A percentile compares a stretch with the other conserved stretches of the same genome.
Conservation (phyloP, 30 jellyfish, hydroid and myxozoan genomes). For the Sanderia malayensis region DNA sequence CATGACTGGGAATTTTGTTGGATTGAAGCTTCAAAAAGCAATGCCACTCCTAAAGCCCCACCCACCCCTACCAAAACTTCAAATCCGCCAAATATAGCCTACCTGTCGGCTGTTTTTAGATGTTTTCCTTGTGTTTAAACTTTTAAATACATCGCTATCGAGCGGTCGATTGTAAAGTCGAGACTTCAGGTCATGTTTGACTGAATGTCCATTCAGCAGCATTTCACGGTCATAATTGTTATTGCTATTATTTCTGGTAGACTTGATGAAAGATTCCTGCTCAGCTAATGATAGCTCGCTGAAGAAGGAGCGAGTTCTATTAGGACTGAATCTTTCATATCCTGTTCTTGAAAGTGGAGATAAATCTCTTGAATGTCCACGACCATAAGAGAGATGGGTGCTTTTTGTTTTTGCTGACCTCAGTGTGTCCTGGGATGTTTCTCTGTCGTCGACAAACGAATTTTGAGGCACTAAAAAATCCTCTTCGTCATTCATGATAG, state of each 20-base stretch:
- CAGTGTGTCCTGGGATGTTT: slow-evolving; percentile 7
- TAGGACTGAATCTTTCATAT: background rate
- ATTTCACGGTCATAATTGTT: slow-evolving; percentile 12
- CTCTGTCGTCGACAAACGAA: slow-evolving; percentile 53
- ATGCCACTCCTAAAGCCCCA: background rate
- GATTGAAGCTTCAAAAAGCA: background rate
- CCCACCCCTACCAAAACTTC: background rate
- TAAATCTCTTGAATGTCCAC: background rate
- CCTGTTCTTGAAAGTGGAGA: background rate
- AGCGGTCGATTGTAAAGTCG: slow-evolving; percentile 46
- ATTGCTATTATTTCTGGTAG: background rate
- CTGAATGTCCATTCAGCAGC: slow-evolving; percentile 32
- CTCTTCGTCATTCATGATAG: slow-evolving; percentile 33
- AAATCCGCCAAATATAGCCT: background rate
- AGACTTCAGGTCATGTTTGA: slow-evolving; percentile 29
- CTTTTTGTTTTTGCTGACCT: background rate
- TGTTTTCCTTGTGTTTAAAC: slow-evolving; percentile 4
- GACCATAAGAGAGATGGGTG: slow-evolving; percentile 3
- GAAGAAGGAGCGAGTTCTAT: background rate
- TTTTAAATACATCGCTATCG: slow-evolving; percentile 54
- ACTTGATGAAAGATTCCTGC: background rate
- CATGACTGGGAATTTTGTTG: too few species aligned
- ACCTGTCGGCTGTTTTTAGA: background rate
- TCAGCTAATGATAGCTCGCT: slow-evolving; percentile 19
- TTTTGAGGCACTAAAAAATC: slow-evolving; percentile 57